Percentiles rank a stretch among this genome's conserved stretches.
phyloP scores from a whole-genome alignment of 2,113 vertebrate species.

The Hypomesus transpacificus region DNA sequence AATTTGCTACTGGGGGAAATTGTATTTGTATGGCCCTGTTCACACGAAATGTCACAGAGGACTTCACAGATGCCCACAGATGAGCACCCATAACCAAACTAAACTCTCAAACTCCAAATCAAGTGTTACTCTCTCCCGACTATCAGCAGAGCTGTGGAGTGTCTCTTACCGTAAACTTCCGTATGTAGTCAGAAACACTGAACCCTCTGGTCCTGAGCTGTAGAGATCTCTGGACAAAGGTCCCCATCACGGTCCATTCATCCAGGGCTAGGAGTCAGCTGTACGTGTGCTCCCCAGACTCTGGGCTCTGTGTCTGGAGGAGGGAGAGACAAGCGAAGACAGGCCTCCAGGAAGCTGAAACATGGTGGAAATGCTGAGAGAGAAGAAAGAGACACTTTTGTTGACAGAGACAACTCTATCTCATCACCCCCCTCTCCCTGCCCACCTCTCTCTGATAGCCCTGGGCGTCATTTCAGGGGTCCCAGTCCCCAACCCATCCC shows the following conservation, averaged over 20 bases:
- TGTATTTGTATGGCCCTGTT: too few relatives aligned
- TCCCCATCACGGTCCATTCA: slow-evolving; percentile 66
- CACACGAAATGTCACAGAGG: too few relatives aligned
- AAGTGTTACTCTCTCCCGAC: too few relatives aligned
- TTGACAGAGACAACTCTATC: slow-evolving; percentile 64
- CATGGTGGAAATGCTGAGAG: slow-evolving; percentile 47
- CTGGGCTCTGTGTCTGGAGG: not conserved
- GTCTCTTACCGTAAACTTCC: slow-evolving; percentile 77
- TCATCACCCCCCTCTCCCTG: slow-evolving; percentile 63
- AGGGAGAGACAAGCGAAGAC: not conserved
- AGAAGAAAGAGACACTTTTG: slow-evolving; percentile 39
- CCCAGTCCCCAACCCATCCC: slow-evolving; percentile 54
- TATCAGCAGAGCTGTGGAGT: too few relatives aligned
- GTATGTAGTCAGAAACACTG: slow-evolving; percentile 73
- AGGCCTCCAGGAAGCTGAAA: slow-evolving; percentile 20
- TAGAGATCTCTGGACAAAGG: slow-evolving; percentile 64
- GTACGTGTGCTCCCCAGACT: slow-evolving; percentile 10
- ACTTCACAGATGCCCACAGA: too few relatives aligned
- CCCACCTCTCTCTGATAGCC: too few relatives aligned
- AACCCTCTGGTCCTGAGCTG: slow-evolving; percentile 71
- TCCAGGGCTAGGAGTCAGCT: not conserved
- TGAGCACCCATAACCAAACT: too few relatives aligned
- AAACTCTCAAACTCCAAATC: too few relatives aligned
- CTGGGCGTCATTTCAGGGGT: slow-evolving; percentile 34
- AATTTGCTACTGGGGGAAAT: too few relatives aligned